phyloP scores from a whole-genome alignment of 2,797 vertebrate genomes.

The Thaleichthys pacificus region DNA sequence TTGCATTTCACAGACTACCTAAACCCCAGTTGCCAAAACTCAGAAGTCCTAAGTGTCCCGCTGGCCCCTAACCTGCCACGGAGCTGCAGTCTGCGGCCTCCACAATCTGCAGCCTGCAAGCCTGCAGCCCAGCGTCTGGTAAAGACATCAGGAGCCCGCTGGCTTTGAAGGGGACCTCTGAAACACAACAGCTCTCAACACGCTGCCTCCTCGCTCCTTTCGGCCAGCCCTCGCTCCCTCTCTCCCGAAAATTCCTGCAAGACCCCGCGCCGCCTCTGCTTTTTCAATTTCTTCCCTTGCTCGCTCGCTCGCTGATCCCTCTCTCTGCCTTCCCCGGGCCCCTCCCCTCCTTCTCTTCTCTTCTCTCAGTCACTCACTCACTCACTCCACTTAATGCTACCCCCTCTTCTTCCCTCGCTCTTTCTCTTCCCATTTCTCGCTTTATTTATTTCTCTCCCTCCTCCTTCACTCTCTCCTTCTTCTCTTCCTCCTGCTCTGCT shows the following conservation, averaged over 20 bases:
- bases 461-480: constrained; percentile 13
- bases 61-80: constrained; percentile 10
- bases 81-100: constrained; percentile 23
- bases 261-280: constrained; percentile 63
- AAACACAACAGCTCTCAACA: constrained; percentile 72
- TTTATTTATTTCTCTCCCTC: constrained; percentile 7
- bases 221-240: constrained; percentile 44
- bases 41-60: background rate
- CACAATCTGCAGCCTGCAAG: constrained; percentile 15
- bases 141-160: constrained; percentile 51
- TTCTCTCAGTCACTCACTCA: constrained; percentile 7
- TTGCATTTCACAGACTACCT: background rate
- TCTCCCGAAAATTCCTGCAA: constrained; percentile 63
- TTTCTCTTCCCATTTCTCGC: constrained; percentile 6
- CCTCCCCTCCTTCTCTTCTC: constrained; percentile 20
- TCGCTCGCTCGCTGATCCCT: constrained; percentile 31
- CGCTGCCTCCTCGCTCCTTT: constrained; percentile 56
- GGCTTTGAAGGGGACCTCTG: constrained; percentile 60
- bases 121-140: constrained; percentile 46
- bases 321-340: constrained; percentile 20
- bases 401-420: constrained; percentile 11
- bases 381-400: constrained; percentile 47
- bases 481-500: constrained; percentile 9
- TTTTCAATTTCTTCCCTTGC: constrained; percentile 64
- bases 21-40: background rate